These are phyloP conservation scores for Sesamia inferens DNA, from an alignment of 2,888 invertebrate genomes.

Conservation along the genomic window DNA sequence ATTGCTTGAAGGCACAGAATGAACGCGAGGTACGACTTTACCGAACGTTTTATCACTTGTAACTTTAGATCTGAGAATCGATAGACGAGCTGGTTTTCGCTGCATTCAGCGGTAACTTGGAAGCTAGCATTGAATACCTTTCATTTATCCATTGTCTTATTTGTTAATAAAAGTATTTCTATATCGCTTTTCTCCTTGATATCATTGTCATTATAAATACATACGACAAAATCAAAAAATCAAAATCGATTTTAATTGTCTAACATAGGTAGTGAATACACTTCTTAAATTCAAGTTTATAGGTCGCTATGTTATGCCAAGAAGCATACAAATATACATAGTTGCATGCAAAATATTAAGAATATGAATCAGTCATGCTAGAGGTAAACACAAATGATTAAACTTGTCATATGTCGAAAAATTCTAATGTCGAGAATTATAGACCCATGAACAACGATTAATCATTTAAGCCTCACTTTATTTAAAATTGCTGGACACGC, in stretches of 20 bases:
- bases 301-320: no score
- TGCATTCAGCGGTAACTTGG: slow-evolving; percentile 1
- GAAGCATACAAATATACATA: no score
- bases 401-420: no score
- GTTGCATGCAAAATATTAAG: no score
- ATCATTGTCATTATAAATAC: slow-evolving; percentile 13
- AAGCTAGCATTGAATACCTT: background rate
- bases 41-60: slow-evolving; percentile 51
- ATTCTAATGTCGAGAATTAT: no score
- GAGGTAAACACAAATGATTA: no score
- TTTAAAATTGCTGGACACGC: no score
- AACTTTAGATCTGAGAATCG: slow-evolving; percentile 47
- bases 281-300: no score
- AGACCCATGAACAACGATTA: slow-evolving; percentile 6
- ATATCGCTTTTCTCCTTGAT: background rate
- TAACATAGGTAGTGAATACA: no score
- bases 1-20: slow-evolving; percentile 47
- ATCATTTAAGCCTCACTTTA: slow-evolving; percentile 19
- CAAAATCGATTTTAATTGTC: no score
- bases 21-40: slow-evolving; percentile 41
- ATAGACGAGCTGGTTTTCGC: slow-evolving; percentile 43
- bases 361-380: no score
- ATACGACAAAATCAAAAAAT: no score
- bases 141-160: background rate
- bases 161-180: background rate